These are phyloP conservation scores for Amphiduros pacificus DNA, from an alignment of 2,888 invertebrate genomes.

Conservation along the genomic window DNA sequence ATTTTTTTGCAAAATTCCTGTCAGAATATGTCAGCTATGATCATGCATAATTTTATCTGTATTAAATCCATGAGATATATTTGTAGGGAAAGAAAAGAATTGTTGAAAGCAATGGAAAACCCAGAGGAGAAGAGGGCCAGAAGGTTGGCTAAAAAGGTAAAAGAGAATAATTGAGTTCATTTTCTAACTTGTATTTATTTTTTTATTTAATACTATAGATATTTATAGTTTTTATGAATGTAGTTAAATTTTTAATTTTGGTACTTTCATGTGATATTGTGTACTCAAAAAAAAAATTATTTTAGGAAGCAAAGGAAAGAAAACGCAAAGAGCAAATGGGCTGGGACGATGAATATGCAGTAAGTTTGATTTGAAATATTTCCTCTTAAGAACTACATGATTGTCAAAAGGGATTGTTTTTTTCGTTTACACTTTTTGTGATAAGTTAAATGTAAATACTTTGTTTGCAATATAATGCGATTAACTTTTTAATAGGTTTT, in stretches of 20 bases:
- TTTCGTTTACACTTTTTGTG: too few relatives aligned
- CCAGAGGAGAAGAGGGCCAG: slow-evolving; percentile 89
- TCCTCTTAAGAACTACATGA: too few relatives aligned
- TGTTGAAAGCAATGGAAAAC: slow-evolving; percentile 83
- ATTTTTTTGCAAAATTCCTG: background rate
- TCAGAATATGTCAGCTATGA: background rate
- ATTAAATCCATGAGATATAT: background rate
- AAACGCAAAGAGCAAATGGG: slow-evolving; percentile 87
- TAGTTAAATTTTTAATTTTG: background rate
- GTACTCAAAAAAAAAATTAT: background rate
- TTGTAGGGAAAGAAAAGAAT: slow-evolving; percentile 52
- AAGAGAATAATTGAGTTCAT: background rate
- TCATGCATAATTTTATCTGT: background rate
- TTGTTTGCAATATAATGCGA: too few relatives aligned
- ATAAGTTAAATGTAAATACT: too few relatives aligned
- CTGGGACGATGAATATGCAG: slow-evolving; percentile 93
- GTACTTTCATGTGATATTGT: background rate
- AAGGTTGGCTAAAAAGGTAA: slow-evolving; percentile 78
- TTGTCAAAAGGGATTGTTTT: too few relatives aligned
- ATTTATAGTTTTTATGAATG: background rate
- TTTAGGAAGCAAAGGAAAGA: slow-evolving; percentile 78
- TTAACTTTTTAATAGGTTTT: too few relatives aligned
- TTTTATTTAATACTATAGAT: background rate
- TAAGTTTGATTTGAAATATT: slow-evolving; percentile 31
- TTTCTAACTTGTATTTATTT: background rate